Conservation (phyloP, 2,888 invertebrate genomes). For the Aradus depressus region DNA sequence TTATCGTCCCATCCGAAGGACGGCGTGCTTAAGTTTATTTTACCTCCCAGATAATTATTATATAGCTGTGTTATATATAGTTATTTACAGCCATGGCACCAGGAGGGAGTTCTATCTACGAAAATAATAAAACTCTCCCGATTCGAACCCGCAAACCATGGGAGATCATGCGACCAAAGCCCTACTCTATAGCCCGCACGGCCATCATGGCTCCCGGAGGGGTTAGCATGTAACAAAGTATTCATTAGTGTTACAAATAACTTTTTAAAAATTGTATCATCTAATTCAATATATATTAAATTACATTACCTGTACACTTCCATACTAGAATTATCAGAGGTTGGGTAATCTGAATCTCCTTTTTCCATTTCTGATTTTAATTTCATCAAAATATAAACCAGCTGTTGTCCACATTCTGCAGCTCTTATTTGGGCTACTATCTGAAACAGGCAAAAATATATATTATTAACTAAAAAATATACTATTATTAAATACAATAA, state of each 20-base stretch:
- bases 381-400: conserved; percentile 57
- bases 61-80: too few species aligned
- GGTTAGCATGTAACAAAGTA: conserved; percentile 23
- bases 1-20: too few species aligned
- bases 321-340: conserved; percentile 53
- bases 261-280: not conserved
- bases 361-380: conserved; percentile 43
- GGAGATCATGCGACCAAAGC: too few species aligned
- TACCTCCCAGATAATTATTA: too few species aligned
- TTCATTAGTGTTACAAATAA: not conserved
- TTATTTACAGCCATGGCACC: too few species aligned
- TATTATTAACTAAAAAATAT: not conserved
- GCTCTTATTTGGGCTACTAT: conserved; percentile 53
- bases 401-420: conserved; percentile 55
- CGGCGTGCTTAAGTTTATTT: too few species aligned
- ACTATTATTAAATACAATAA: not conserved
- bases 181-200: too few species aligned
- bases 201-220: too few species aligned
- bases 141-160: too few species aligned
- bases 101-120: too few species aligned
- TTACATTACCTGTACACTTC: conserved; percentile 54
- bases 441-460: conserved; percentile 34
- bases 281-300: not conserved
- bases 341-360: conserved; percentile 33
- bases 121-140: too few species aligned